These are phyloP conservation scores for Gymnorhina tibicen DNA, from an alignment of 2,113 vertebrate genomes.

Conservation along the genomic window DNA sequence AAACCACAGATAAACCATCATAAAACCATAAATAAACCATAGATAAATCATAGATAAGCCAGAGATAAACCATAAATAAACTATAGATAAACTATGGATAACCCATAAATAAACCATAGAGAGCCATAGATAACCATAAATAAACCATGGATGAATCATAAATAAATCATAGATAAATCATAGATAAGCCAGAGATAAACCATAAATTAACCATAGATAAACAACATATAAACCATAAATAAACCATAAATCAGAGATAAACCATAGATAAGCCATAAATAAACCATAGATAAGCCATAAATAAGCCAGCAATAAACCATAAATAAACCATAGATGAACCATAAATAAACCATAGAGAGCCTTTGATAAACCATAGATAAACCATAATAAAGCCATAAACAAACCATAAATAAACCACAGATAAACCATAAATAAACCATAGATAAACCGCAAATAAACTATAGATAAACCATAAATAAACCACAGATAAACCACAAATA, in stretches of 20 bases:
- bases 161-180: too few relatives aligned
- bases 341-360: background rate
- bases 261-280: background rate
- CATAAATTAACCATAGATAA: background rate
- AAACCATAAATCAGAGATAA: too few relatives aligned
- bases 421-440: rapidly evolving
- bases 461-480: background rate
- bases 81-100: too few relatives aligned
- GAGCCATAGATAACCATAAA: too few relatives aligned
- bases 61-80: background rate
- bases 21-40: background rate
- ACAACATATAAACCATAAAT: background rate
- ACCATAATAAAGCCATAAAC: too few relatives aligned
- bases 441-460: background rate
- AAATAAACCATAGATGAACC: background rate
- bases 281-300: too few relatives aligned
- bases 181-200: background rate
- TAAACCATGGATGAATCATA: too few relatives aligned
- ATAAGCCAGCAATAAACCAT: too few relatives aligned
- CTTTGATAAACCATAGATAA: background rate
- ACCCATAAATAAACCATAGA: too few relatives aligned
- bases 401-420: rapidly evolving
- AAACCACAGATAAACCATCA: background rate
- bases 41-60: background rate
- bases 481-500: rapidly evolving